A percentile compares a stretch with the other conserved stretches of the same genome.
Conservation (phyloP, 2,797 vertebrate species). For the Peromyscus aztecus region DNA sequence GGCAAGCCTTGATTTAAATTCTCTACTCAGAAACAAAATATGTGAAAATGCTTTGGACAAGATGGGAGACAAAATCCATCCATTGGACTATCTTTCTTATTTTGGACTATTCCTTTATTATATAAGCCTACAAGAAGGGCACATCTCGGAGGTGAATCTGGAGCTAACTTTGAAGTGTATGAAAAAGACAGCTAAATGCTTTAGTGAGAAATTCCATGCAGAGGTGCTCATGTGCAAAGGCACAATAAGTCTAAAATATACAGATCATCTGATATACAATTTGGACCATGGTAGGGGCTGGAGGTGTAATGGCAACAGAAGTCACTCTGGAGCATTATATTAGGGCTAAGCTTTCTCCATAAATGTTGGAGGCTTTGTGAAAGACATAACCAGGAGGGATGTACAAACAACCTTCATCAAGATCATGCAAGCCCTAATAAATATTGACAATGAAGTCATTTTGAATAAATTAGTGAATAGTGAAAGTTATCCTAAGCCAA, state of each 20-base stretch:
- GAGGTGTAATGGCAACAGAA: neutral
- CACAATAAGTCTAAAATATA: neutral
- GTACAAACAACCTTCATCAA: neutral
- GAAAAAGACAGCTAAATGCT: neutral
- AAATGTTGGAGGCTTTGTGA: neutral
- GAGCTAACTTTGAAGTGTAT: neutral
- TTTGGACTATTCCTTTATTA: neutral
- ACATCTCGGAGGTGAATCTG: neutral
- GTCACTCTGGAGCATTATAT: fast-evolving
- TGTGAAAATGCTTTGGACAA: neutral
- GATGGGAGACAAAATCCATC: neutral
- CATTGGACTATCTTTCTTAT: neutral
- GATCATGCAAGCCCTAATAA: neutral
- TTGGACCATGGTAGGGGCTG: neutral
- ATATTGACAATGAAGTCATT: neutral
- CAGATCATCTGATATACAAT: neutral
- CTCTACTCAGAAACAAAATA: neutral
- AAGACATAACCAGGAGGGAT: neutral
- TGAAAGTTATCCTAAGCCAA: neutral
- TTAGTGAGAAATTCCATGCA: neutral
- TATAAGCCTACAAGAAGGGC: neutral
- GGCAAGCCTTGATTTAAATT: neutral
- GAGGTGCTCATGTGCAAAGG: neutral
- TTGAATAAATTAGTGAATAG: constrained; percentile 13
- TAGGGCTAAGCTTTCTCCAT: neutral